Percentiles rank a stretch among this genome's conserved stretches.
phyloP scores from a whole-genome alignment of 2,797 vertebrate species.

The Chiroxiphia lanceolata region DNA sequence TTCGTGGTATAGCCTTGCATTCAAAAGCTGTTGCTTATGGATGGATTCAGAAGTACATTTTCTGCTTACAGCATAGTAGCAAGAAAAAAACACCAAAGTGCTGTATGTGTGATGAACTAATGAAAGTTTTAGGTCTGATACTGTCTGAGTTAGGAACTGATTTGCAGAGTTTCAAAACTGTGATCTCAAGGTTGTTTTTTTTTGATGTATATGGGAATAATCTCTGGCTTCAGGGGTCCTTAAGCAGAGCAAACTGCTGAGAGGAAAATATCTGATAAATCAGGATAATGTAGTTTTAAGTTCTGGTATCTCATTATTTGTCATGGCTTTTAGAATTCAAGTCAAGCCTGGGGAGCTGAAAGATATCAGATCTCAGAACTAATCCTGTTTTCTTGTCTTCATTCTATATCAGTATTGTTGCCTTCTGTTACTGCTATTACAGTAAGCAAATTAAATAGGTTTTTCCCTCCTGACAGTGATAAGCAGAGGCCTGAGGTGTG shows the following conservation, averaged over 20 bases:
- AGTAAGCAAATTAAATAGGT: conserved; percentile 33
- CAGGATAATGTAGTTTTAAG: conserved; percentile 41
- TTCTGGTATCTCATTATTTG: conserved; percentile 49
- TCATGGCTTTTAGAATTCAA: conserved; percentile 33
- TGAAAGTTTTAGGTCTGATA: conserved; percentile 9
- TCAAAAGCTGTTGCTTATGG: background rate
- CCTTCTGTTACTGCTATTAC: background rate
- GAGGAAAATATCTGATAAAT: conserved; percentile 46
- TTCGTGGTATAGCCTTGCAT: background rate
- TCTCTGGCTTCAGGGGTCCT: conserved; percentile 30
- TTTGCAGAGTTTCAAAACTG: background rate
- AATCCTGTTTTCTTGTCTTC: conserved; percentile 49
- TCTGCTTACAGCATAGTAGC: background rate
- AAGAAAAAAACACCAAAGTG: background rate
- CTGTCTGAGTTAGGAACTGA: background rate
- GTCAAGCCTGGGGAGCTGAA: background rate
- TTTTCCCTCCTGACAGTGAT: conserved; percentile 13
- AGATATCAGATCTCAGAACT: conserved; percentile 47
- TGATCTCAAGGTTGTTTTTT: conserved; percentile 29
- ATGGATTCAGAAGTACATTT: background rate
- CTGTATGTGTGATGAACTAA: background rate
- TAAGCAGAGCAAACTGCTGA: conserved; percentile 32
- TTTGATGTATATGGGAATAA: background rate
- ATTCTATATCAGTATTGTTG: conserved; percentile 22
- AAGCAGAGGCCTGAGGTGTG: background rate